These are phyloP conservation scores for Pavo muticus DNA, from an alignment of 2,113 vertebrate genomes.

Conservation along the genomic window DNA sequence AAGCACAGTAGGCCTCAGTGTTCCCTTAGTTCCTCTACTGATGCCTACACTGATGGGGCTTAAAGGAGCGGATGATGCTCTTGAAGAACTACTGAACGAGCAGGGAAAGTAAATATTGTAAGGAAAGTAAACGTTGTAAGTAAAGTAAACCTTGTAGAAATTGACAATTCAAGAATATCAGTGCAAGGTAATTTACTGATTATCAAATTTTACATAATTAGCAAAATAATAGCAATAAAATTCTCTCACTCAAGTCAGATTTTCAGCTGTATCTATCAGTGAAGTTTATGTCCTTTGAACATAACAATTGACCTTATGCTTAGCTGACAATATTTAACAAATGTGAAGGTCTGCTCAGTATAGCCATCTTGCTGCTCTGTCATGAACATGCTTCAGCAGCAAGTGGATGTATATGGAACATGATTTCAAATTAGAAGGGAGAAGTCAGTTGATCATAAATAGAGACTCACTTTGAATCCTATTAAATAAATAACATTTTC, in stretches of 20 bases:
- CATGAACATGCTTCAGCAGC: accelerated
- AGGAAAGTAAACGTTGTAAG: neutral
- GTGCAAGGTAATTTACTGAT: neutral
- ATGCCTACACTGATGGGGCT: neutral
- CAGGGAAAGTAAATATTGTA: neutral
- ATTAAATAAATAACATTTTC: neutral
- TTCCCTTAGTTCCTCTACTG: neutral
- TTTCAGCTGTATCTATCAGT: neutral
- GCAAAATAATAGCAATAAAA: neutral
- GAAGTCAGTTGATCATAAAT: neutral
- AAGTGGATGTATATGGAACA: neutral
- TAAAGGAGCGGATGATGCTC: neutral
- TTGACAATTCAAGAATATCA: neutral
- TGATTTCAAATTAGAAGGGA: neutral
- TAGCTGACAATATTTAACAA: neutral
- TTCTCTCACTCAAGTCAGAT: neutral
- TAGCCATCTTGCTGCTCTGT: neutral
- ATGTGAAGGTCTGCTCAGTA: accelerated
- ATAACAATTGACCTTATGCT: neutral
- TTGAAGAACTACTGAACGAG: neutral
- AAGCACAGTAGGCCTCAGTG: neutral
- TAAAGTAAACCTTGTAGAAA: neutral
- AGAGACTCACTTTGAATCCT: neutral
- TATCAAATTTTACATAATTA: neutral
- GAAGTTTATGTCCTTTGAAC: neutral